A percentile compares a stretch with the other conserved stretches of the same genome.
phyloP scores from a whole-genome alignment of 2,888 invertebrate genomes.

The Trichopoda pennipes region DNA sequence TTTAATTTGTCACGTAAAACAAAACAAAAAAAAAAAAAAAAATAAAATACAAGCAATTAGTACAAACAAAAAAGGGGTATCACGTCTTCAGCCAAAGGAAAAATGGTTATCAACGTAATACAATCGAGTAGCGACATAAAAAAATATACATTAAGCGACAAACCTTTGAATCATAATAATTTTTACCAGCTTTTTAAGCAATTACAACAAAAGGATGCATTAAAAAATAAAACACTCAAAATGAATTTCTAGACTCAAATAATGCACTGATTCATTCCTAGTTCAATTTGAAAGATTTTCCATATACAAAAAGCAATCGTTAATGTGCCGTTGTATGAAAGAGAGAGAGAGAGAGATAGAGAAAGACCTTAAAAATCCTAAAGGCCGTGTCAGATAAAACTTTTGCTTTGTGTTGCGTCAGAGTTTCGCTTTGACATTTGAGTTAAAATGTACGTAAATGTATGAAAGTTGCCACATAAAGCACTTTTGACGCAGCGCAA shows the following conservation, averaged over 20 bases:
- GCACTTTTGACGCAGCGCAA: too few species aligned
- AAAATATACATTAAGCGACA: slow-evolving; percentile 1
- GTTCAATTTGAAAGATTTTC: not conserved
- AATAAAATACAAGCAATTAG: slow-evolving; percentile 50
- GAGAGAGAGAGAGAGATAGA: slow-evolving; percentile 54
- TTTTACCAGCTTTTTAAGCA: not conserved
- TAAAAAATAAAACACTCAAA: slow-evolving; percentile 1
- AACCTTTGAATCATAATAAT: not conserved
- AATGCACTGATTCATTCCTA: not conserved
- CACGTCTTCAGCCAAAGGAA: not conserved
- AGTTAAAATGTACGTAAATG: too few species aligned
- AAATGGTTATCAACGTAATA: slow-evolving; percentile 1
- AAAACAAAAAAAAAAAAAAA: slow-evolving; percentile 14
- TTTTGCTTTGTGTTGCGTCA: too few species aligned
- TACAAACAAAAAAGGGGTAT: slow-evolving; percentile 19
- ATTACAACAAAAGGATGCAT: not conserved
- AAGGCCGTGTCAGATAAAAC: slow-evolving; percentile 6
- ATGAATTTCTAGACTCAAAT: slow-evolving; percentile 1
- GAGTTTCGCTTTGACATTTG: too few species aligned
- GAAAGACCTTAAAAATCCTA: slow-evolving; percentile 9
- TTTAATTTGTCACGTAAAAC: slow-evolving; percentile 9
- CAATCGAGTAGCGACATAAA: not conserved
- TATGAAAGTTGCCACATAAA: too few species aligned
- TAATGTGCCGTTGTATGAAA: slow-evolving; percentile 4
- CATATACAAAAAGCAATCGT: not conserved